Conservation (phyloP, 2,113 vertebrate genomes). For the Phaethon lepturus region DNA sequence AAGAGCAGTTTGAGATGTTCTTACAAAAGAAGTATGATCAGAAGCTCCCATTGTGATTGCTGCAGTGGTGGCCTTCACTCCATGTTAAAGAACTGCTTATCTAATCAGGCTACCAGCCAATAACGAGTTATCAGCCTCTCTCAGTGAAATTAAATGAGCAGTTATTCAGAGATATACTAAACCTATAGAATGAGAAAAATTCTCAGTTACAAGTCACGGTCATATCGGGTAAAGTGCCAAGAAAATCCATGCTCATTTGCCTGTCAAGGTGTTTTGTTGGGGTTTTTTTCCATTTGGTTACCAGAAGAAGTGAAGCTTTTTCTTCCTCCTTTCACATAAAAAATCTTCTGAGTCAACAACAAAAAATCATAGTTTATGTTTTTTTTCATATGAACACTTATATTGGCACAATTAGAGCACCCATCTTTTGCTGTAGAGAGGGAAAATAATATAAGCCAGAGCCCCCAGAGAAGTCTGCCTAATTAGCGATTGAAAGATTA, state of each 20-base stretch:
- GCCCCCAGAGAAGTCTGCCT: neutral
- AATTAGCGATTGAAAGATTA: neutral
- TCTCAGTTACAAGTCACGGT: neutral
- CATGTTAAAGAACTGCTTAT: neutral
- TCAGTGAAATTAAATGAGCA: neutral
- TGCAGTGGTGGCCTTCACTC: neutral
- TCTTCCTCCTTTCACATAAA: neutral
- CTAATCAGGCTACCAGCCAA: neutral
- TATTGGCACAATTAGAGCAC: neutral
- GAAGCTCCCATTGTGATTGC: neutral
- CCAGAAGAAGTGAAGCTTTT: neutral
- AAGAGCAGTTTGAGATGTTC: neutral
- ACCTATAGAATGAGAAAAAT: neutral
- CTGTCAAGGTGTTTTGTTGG: neutral
- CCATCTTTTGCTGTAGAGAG: neutral
- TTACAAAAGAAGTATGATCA: rapidly evolving
- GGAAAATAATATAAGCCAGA: neutral
- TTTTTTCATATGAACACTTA: neutral
- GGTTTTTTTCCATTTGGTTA: neutral
- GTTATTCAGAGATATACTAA: neutral
- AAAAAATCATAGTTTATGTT: neutral
- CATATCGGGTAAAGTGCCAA: neutral
- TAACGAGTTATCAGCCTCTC: neutral
- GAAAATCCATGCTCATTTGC: neutral
- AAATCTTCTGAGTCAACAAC: neutral